These are phyloP conservation scores for Mystacornis crossleyi DNA, from an alignment of 2,113 vertebrate species.

Conservation along the genomic window DNA sequence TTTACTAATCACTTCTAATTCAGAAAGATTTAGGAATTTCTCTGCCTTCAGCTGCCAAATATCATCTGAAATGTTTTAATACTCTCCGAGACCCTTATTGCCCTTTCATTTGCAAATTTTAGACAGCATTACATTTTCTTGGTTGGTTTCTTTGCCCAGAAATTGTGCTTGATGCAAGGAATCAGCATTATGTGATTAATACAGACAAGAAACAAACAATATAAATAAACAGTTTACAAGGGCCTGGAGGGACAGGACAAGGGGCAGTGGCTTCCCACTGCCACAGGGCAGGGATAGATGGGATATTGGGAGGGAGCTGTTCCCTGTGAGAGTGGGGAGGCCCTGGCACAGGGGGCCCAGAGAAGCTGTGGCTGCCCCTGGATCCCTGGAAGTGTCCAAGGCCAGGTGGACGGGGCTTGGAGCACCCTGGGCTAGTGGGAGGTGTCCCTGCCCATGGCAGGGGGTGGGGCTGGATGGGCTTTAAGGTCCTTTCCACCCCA, in stretches of 20 bases:
- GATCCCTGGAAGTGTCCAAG: neutral
- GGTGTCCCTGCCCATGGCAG: neutral
- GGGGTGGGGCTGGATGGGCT: neutral
- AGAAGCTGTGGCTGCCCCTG: neutral
- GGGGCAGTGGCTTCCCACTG: neutral
- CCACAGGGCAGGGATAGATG: neutral
- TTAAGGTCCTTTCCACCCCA: neutral
- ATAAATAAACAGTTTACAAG: neutral
- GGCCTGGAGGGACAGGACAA: neutral
- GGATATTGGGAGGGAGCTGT: fast-evolving
- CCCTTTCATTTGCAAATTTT: neutral
- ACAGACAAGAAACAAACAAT: neutral
- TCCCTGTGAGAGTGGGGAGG: fast-evolving
- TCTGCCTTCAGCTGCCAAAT: neutral
- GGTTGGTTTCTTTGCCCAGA: neutral
- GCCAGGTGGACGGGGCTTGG: neutral
- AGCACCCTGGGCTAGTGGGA: fast-evolving
- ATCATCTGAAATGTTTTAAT: neutral
- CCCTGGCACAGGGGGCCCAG: neutral
- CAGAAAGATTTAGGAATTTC: neutral
- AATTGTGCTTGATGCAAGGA: neutral
- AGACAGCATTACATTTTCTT: neutral
- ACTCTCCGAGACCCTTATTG: neutral
- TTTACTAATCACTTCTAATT: slow-evolving; percentile 20
- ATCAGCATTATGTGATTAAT: neutral